Evolutionary conservation across 2,113 vertebrate species (phyloP).

Genomic region (Lucifuga dentata): DNA sequence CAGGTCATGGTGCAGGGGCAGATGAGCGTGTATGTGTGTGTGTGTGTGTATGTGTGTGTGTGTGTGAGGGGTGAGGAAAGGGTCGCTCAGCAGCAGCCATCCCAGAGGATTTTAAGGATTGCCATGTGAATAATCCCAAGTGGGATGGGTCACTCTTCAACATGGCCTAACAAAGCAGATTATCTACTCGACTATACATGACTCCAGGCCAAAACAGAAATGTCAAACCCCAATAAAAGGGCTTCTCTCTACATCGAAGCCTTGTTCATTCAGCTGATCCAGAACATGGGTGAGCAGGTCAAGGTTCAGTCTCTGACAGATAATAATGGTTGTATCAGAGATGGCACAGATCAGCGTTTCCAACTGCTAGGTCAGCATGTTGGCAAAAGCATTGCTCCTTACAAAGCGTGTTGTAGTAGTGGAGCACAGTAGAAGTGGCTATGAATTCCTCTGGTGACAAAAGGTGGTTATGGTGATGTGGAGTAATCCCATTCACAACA

Average conservation of each 20-base stretch:
- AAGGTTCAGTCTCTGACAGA: conserved; percentile 11
- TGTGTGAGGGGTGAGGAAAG: conserved; percentile 2
- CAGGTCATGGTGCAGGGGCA: too few relatives aligned
- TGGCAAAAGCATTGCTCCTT: too few relatives aligned
- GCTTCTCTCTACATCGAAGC: conserved; percentile 3
- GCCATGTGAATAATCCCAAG: conserved; percentile 60
- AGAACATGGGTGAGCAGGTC: background rate
- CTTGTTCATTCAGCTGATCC: conserved; percentile 20
- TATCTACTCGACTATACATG: conserved; percentile 41
- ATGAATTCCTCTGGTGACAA: conserved; percentile 68
- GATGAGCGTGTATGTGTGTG: too few relatives aligned
- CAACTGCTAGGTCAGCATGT: too few relatives aligned
- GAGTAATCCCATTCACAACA: conserved; percentile 79
- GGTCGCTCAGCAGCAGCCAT: conserved; percentile 2
- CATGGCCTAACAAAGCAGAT: conserved; percentile 62
- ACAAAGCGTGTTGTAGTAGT: too few relatives aligned
- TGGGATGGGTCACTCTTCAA: conserved; percentile 46
- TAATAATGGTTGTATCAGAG: background rate
- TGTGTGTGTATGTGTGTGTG: too few relatives aligned
- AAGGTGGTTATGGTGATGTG: conserved; percentile 57
- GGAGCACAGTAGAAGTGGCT: conserved; percentile 43
- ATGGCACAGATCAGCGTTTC: too few relatives aligned
- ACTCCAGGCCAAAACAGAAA: conserved; percentile 34
- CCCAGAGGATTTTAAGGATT: conserved; percentile 26
- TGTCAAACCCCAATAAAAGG: conserved; percentile 12